Evolutionary conservation across 2,113 vertebrate genomes (phyloP).

Genomic region (Microtus richardsoni): DNA sequence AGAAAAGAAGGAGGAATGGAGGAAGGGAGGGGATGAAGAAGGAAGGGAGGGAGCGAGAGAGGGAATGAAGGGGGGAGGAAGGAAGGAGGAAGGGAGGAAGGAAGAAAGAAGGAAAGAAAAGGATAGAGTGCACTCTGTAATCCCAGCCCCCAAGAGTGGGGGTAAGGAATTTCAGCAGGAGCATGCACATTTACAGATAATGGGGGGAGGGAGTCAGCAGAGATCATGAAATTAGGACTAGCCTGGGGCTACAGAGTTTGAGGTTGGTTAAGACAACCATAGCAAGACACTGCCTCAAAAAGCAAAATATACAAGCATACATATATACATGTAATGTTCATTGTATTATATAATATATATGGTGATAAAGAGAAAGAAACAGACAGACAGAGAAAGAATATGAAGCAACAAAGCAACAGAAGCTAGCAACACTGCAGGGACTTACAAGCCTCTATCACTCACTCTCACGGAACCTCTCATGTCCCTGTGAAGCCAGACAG

Average conservation of each 20-base stretch:
- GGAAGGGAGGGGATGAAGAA: fast-evolving
- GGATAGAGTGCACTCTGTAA: background rate
- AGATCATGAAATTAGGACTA: background rate
- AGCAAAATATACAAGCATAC: background rate
- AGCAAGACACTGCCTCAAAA: background rate
- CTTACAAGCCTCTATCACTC: background rate
- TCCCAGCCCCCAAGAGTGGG: background rate
- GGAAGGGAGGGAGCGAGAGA: too few relatives aligned
- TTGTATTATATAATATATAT: background rate
- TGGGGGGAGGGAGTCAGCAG: background rate
- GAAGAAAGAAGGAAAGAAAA: background rate
- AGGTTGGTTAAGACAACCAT: background rate
- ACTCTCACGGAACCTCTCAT: background rate
- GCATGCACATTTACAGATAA: background rate
- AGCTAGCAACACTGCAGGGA: too few relatives aligned
- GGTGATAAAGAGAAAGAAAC: background rate
- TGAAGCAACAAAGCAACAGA: background rate
- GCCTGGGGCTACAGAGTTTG: background rate
- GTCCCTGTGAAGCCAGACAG: background rate
- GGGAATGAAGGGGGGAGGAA: too few relatives aligned
- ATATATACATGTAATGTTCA: background rate
- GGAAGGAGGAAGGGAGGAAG: too few relatives aligned
- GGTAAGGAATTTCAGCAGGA: too few relatives aligned
- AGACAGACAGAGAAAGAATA: background rate
- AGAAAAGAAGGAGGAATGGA: fast-evolving